phyloP scores from a whole-genome alignment of 1,140 invertebrate species.

The Spodoptera frugiperda region DNA sequence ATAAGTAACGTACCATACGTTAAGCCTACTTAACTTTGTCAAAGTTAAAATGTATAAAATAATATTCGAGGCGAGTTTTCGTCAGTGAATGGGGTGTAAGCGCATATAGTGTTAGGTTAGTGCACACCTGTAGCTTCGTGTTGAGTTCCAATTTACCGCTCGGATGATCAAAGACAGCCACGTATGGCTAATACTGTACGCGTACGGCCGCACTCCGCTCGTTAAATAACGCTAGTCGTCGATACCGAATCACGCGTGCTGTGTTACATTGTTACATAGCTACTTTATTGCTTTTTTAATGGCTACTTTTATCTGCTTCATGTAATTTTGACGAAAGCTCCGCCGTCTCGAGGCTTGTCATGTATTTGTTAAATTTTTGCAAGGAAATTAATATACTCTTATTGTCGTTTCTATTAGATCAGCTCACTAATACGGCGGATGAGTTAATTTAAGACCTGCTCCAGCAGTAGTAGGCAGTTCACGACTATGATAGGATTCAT shows the following conservation, averaged over 20 bases:
- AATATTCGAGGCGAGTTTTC: conserved; percentile 18
- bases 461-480: too few species aligned
- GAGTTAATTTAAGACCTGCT: too few species aligned
- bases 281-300: background rate
- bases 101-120: conserved; percentile 57
- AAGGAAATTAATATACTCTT: too few species aligned
- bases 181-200: conserved; percentile 55
- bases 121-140: conserved; percentile 64
- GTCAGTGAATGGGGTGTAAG: conserved; percentile 8
- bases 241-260: conserved; percentile 9
- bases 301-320: too few species aligned
- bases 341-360: too few species aligned
- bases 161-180: conserved; percentile 71
- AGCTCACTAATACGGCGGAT: too few species aligned
- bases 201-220: conserved; percentile 22
- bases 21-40: too few species aligned
- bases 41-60: conserved; percentile 6
- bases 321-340: too few species aligned
- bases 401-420: too few species aligned
- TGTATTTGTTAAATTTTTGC: too few species aligned
- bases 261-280: conserved; percentile 1
- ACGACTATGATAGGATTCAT: too few species aligned
- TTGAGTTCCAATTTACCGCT: conserved; percentile 73
- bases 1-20: too few species aligned
- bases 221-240: conserved; percentile 35